phyloP scores from a whole-genome alignment of 2,797 vertebrate species.

The Neomorphus geoffroyi region DNA sequence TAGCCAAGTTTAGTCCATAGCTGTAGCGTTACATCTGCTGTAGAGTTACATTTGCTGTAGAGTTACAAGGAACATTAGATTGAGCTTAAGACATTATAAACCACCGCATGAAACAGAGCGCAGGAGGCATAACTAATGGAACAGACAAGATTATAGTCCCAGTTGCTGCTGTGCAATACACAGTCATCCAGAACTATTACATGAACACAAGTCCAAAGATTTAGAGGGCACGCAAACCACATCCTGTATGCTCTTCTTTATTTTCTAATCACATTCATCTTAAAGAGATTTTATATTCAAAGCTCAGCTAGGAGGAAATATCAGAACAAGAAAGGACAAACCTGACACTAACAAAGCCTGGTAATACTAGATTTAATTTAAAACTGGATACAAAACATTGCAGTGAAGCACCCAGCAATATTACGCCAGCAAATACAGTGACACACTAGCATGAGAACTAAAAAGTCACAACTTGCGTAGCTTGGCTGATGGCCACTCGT shows the following conservation, averaged over 20 bases:
- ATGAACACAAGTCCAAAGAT: neutral
- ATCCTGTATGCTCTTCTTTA: neutral
- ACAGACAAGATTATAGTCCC: neutral
- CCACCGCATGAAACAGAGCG: neutral
- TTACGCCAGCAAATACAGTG: neutral
- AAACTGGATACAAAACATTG: neutral
- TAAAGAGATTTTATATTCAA: neutral
- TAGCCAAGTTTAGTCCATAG: neutral
- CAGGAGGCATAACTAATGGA: neutral
- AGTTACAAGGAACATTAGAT: neutral
- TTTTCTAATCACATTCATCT: neutral
- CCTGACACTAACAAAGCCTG: neutral
- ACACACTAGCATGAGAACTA: neutral
- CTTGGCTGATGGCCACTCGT: neutral
- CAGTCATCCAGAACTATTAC: neutral
- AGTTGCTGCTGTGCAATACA: neutral
- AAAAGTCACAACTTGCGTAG: neutral
- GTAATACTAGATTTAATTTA: neutral
- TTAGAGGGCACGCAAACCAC: neutral
- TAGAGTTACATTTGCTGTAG: neutral
- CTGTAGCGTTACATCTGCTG: too few relatives aligned
- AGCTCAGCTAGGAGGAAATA: neutral
- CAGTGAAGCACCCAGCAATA: neutral
- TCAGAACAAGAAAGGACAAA: neutral
- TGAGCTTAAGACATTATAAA: neutral